A percentile compares a stretch with the other conserved stretches of the same genome.
Evolutionary conservation across 2,888 invertebrate genomes (phyloP).

Genomic region (Hydraecia micacea): DNA sequence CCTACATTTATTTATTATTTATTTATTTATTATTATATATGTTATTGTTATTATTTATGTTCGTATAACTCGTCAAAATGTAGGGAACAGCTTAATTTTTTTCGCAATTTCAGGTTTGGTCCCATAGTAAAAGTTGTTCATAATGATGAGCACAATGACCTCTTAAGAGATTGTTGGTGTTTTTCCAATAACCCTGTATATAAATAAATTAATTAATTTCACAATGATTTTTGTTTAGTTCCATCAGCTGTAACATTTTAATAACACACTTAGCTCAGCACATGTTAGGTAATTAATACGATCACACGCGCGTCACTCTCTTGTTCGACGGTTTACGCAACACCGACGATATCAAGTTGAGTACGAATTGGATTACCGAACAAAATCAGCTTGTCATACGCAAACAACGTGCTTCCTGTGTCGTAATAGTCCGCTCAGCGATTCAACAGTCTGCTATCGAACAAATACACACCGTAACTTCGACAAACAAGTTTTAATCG

Average conservation of each 20-base stretch:
- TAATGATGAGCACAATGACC: too few species aligned
- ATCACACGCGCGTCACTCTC: conserved; percentile 5
- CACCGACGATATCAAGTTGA: conserved; percentile 33
- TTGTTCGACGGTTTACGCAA: conserved; percentile 41
- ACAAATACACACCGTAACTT: conserved; percentile 37
- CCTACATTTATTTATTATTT: too few species aligned
- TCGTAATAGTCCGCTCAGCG: conserved; percentile 34
- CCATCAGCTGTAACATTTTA: conserved; percentile 1
- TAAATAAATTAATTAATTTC: not conserved
- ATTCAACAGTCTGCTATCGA: conserved; percentile 26
- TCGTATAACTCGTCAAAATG: too few species aligned
- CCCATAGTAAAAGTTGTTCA: too few species aligned
- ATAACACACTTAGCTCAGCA: not conserved
- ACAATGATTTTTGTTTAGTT: not conserved
- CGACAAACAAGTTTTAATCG: conserved; percentile 41
- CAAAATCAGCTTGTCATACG: conserved; percentile 57
- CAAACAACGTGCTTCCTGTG: conserved; percentile 46
- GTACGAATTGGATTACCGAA: conserved; percentile 45
- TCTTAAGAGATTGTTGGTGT: too few species aligned
- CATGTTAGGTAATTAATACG: conserved; percentile 3
- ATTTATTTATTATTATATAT: too few species aligned
- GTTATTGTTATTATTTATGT: too few species aligned
- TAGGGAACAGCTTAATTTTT: too few species aligned
- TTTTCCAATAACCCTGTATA: too few species aligned
- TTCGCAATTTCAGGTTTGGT: too few species aligned